Evolutionary conservation across 2,888 invertebrate genomes (phyloP).

Genomic region (Byasa hedistus): DNA sequence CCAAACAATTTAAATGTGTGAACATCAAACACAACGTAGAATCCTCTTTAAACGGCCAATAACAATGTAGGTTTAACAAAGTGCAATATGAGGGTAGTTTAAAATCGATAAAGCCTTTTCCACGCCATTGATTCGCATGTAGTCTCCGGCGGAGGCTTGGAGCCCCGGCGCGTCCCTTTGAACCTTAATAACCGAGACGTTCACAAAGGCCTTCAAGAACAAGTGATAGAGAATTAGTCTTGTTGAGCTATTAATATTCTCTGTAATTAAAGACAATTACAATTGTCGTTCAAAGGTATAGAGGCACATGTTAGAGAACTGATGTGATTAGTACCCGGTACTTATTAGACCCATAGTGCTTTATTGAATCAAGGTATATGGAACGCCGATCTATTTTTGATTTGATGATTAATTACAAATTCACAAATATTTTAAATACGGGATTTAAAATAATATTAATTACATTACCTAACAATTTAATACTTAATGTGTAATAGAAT

Average conservation of each 20-base stretch:
- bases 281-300: constrained; percentile 24
- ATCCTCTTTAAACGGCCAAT: constrained; percentile 50
- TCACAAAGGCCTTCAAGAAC: constrained; percentile 62
- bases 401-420: too few relatives aligned
- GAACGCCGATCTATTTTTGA: too few relatives aligned
- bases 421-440: too few relatives aligned
- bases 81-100: constrained; percentile 46
- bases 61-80: constrained; percentile 54
- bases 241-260: constrained; percentile 42
- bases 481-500: too few relatives aligned
- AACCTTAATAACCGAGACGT: constrained; percentile 52
- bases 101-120: constrained; percentile 63
- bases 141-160: constrained; percentile 29
- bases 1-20: neutral
- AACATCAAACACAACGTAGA: constrained; percentile 13
- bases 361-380: neutral
- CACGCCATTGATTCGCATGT: constrained; percentile 58
- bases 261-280: constrained; percentile 41
- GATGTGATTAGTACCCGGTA: neutral
- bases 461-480: too few relatives aligned
- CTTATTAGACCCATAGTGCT: neutral
- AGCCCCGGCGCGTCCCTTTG: constrained; percentile 53
- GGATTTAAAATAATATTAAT: too few relatives aligned
- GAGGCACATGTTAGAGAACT: constrained; percentile 1
- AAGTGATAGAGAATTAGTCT: constrained; percentile 61